Evolutionary conservation across 2,888 invertebrate species (phyloP).

Genomic region (Ochlodes sylvanus): DNA sequence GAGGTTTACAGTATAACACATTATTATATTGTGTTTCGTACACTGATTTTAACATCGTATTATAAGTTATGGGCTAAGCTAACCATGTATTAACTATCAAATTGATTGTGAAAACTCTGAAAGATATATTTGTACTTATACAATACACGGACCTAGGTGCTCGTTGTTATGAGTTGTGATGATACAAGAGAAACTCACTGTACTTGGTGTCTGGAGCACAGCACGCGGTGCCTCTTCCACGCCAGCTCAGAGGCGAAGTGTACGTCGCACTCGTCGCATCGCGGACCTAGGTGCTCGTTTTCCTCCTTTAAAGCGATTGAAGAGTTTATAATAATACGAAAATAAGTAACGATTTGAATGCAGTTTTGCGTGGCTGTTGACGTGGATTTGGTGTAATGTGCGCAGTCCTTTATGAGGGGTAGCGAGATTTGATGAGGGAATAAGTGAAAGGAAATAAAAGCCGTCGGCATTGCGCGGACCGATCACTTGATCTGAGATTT

Average conservation of each 20-base stretch:
- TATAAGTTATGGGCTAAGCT: constrained; percentile 49
- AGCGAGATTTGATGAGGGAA: too few species aligned
- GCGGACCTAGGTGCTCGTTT: constrained; percentile 52
- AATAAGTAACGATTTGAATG: background rate
- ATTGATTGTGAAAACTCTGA: too few species aligned
- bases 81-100: too few species aligned
- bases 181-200: too few species aligned
- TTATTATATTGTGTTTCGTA: too few species aligned
- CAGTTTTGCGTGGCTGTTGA: too few species aligned
- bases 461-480: too few species aligned
- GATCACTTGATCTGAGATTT: too few species aligned
- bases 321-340: background rate
- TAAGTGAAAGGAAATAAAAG: too few species aligned
- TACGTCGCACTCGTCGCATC: constrained; percentile 46
- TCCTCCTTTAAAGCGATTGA: background rate
- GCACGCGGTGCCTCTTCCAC: constrained; percentile 52
- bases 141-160: constrained; percentile 50
- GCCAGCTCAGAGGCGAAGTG: constrained; percentile 35
- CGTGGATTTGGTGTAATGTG: too few species aligned
- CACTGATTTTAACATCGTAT: constrained; percentile 44
- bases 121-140: too few species aligned
- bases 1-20: background rate
- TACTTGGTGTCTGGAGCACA: constrained; percentile 23
- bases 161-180: constrained; percentile 40
- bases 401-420: too few species aligned